Conservation (phyloP, 1,140 invertebrate species). For the Euwallacea fornicatus region DNA sequence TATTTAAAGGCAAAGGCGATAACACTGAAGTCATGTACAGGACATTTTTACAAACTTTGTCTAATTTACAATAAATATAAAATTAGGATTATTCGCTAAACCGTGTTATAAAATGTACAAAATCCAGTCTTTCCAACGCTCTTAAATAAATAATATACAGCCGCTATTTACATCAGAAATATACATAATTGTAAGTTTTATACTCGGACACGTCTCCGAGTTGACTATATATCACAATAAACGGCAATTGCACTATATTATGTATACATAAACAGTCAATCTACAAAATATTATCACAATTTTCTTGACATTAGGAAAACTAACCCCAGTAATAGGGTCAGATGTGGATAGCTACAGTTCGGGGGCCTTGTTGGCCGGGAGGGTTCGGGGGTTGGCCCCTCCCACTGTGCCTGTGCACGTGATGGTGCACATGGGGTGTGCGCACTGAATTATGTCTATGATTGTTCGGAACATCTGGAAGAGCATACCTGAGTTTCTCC, state of each 20-base stretch:
- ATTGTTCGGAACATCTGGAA: slow-evolving; percentile 81
- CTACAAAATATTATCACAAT: slow-evolving; percentile 48
- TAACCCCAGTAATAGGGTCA: slow-evolving; percentile 44
- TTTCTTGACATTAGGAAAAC: slow-evolving; percentile 43
- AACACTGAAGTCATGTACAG: background rate
- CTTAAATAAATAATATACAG: slow-evolving; percentile 32
- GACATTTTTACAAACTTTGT: slow-evolving; percentile 6
- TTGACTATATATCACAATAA: slow-evolving; percentile 32
- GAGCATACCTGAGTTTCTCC: slow-evolving; percentile 88
- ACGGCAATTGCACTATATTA: slow-evolving; percentile 44
- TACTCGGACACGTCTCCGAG: slow-evolving; percentile 17
- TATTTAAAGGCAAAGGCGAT: slow-evolving; percentile 18
- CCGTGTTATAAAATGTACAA: slow-evolving; percentile 27
- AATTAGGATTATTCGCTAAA: slow-evolving; percentile 15
- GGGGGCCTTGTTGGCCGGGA: slow-evolving; percentile 54
- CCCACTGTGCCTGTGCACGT: slow-evolving; percentile 54
- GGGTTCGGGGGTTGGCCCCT: slow-evolving; percentile 47
- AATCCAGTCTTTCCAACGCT: slow-evolving; percentile 26
- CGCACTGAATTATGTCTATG: slow-evolving; percentile 56
- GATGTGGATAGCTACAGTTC: slow-evolving; percentile 66
- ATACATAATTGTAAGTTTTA: slow-evolving; percentile 2
- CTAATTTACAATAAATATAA: slow-evolving; percentile 30
- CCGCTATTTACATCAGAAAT: background rate
- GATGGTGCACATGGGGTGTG: slow-evolving; percentile 52
- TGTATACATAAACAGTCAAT: slow-evolving; percentile 12